Percentiles rank a stretch among this genome's conserved stretches.
These are phyloP conservation scores for Natrix natrix DNA, from an alignment of 2,797 vertebrate genomes.

Conservation along the genomic window DNA sequence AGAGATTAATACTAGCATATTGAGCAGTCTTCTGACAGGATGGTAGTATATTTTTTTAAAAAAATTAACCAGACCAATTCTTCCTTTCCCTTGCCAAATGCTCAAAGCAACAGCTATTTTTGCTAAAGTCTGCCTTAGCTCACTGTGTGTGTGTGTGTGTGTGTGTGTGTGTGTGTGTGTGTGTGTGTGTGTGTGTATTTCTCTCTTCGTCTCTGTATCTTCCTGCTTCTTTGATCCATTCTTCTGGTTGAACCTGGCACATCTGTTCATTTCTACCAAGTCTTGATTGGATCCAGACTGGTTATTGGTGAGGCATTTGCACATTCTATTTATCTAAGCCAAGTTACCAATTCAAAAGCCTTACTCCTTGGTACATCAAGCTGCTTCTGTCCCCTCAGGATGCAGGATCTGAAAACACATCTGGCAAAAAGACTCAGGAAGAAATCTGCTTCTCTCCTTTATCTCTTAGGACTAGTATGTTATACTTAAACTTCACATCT, in stretches of 20 bases:
- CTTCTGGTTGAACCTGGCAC: background rate
- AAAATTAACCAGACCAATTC: background rate
- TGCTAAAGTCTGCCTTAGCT: background rate
- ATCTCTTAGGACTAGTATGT: background rate
- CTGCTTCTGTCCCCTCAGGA: background rate
- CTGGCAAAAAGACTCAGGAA: background rate
- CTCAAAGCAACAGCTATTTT: background rate
- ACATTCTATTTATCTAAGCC: background rate
- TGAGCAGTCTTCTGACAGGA: background rate
- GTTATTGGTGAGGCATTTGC: background rate
- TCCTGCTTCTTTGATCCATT: background rate
- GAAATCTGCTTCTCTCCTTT: background rate
- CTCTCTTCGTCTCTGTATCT: background rate
- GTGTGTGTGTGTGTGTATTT: too few relatives aligned
- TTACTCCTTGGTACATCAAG: background rate
- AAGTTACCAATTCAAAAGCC: background rate
- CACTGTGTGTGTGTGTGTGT: too few relatives aligned
- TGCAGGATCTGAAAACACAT: background rate
- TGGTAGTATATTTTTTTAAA: background rate
- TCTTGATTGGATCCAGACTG: background rate
- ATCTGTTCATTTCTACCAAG: background rate
- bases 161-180: too few relatives aligned
- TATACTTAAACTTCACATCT: background rate
- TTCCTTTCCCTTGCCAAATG: background rate
- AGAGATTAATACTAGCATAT: background rate